Base-by-base conservation (phyloP, 2,797 vertebrate species). In the Dipus sagitta region DNA sequence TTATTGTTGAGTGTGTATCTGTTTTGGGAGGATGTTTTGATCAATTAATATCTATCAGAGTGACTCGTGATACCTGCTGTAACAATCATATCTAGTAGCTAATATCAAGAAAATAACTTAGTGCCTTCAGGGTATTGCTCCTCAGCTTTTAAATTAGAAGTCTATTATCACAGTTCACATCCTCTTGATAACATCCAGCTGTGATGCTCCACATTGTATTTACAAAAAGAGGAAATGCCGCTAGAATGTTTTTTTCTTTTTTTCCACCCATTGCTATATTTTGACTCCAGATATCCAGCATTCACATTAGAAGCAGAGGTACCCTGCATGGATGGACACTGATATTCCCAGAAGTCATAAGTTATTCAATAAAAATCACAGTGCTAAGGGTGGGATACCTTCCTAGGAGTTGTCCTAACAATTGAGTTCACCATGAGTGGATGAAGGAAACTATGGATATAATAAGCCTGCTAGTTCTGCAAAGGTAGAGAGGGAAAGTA, bases 31-130 rank as follows among this genome's bases (percentile, higher is more conserved):
- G 15, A 64, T 34, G 79, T 84, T 90, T 82, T 17, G 5, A 34
- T 74, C 30, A 88, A 74, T 83, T 91, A 64, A 62, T 38, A 62
- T 23, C 20, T 67, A 21, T 88, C 54, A 67, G 76, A 76, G 68
- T 90, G 23, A 82, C 21, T 90, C n/a, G 85, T 52, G 67, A 72
- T 92, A 11, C 30, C 28, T n/a, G 30, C 32, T 87, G 30, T 89
- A 70, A 81, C 23, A 70, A 34, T 70, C 85, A 90, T 24, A 72
- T 6, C 1, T 10, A 83, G 58, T 85, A 90, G 77, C 3, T 20
- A 79, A 28, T 17, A 75, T n/a, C 1, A 79, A 85, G 81, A 79
- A 38, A 1, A 64, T 21, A 70, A 91, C 17, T 72, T 91, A 12
- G 9, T 70, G 24, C 26, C n/a, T 91, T 82, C 70, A 72, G 81